phyloP scores from a whole-genome alignment of 2,797 vertebrate genomes.

The Podarcis siculus region DNA sequence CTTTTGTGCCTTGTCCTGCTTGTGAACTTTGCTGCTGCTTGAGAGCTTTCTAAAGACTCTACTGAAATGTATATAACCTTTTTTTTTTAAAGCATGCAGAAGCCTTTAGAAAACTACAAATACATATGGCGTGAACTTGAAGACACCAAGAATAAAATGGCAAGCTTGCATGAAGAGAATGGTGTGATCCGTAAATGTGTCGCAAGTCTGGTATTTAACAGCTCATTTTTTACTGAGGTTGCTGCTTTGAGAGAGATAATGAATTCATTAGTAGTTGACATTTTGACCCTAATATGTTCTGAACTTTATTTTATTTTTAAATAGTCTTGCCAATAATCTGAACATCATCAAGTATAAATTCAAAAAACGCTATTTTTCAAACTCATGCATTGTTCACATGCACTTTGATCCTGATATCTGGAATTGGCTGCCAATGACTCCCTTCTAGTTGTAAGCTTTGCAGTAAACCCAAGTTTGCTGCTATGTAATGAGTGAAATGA shows the following conservation, averaged over 20 bases:
- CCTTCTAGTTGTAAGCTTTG: neutral
- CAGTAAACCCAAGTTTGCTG: neutral
- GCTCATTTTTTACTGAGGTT: neutral
- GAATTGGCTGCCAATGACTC: neutral
- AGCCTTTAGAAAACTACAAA: conserved; percentile 14
- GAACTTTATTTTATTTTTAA: neutral
- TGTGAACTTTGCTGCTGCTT: neutral
- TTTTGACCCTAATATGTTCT: neutral
- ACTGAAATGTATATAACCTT: neutral
- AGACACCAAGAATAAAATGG: conserved; percentile 7
- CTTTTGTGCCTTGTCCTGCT: neutral
- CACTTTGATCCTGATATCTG: neutral
- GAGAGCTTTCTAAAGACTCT: neutral
- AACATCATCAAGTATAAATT: neutral
- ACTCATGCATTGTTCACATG: neutral
- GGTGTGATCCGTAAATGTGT: conserved; percentile 7
- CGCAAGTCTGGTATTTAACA: conserved; percentile 21
- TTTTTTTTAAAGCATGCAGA: conserved; percentile 19
- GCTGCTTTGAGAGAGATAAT: neutral
- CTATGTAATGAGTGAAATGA: neutral
- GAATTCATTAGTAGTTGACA: neutral
- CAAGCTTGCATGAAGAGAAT: neutral
- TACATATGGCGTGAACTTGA: conserved; percentile 4
- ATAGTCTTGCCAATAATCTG: neutral
- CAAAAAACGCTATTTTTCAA: neutral